Conservation (phyloP, 2,888 invertebrate species). For the Cephus pulcher region DNA sequence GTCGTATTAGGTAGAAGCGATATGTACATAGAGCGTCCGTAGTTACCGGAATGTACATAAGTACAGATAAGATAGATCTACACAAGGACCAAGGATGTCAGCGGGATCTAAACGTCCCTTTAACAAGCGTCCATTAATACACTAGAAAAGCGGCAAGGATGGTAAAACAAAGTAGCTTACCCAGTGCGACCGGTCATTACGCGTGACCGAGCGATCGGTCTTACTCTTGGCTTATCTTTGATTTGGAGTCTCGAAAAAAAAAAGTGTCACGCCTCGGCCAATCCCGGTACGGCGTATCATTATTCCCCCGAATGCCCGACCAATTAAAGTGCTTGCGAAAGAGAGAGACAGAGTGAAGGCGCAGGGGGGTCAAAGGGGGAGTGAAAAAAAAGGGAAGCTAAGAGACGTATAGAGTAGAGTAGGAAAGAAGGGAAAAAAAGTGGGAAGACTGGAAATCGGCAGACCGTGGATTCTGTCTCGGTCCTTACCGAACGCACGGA, state of each 20-base stretch:
- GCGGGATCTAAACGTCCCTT: slow-evolving; percentile 18
- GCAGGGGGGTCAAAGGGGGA: neutral
- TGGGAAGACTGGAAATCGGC: neutral
- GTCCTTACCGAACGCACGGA: neutral
- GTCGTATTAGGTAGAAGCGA: neutral
- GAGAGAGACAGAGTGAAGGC: neutral
- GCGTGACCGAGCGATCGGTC: neutral
- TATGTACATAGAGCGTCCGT: neutral
- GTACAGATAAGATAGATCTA: neutral
- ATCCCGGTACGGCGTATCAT: slow-evolving; percentile 10
- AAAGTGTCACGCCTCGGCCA: slow-evolving; percentile 4
- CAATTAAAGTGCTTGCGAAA: slow-evolving; percentile 39
- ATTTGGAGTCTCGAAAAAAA: neutral
- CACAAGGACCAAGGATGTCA: neutral
- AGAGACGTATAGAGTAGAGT: neutral
- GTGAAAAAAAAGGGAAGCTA: neutral
- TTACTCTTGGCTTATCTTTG: neutral
- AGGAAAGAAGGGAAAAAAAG: neutral
- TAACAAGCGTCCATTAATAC: slow-evolving; percentile 13
- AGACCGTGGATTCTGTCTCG: neutral
- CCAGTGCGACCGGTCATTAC: neutral
- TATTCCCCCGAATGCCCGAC: slow-evolving; percentile 40
- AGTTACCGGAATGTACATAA: neutral
- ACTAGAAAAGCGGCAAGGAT: neutral
- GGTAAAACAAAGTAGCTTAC: neutral